phyloP scores from a whole-genome alignment of 2,888 invertebrate genomes.

The Lasioglossum calceatum region DNA sequence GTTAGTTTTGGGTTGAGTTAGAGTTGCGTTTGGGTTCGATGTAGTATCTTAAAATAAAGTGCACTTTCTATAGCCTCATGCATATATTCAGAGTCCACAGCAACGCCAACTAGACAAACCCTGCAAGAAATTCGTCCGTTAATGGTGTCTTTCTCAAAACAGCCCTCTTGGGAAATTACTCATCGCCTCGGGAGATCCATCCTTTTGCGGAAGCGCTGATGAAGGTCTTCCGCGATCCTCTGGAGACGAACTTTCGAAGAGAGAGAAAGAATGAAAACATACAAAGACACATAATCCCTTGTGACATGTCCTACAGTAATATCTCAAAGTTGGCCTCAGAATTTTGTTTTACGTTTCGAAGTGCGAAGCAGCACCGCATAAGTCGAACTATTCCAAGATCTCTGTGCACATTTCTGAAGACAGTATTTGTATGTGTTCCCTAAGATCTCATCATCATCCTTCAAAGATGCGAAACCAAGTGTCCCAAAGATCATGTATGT shows the following conservation, averaged over 20 bases:
- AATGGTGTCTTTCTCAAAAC: conserved; percentile 16
- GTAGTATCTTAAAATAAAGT: background rate
- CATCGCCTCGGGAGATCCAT: conserved; percentile 15
- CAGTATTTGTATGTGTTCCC: too few relatives aligned
- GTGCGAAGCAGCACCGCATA: background rate
- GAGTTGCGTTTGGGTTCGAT: background rate
- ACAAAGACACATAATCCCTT: background rate
- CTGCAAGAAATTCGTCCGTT: conserved; percentile 10
- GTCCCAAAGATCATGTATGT: background rate
- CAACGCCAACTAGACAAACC: background rate
- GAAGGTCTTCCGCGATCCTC: background rate
- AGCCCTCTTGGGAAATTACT: conserved; percentile 39
- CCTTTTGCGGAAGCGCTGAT: background rate
- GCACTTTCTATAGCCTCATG: background rate
- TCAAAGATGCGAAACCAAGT: background rate
- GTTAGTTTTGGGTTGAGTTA: background rate
- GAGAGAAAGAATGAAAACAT: conserved; percentile 30
- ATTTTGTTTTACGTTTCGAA: background rate
- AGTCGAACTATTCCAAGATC: background rate
- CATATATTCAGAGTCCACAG: background rate
- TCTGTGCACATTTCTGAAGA: too few relatives aligned
- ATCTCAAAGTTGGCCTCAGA: background rate
- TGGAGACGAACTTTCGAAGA: background rate
- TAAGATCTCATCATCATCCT: too few relatives aligned
- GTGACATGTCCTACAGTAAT: background rate